Conservation (phyloP, 2,113 vertebrate species). For the Bombycilla garrulus region DNA sequence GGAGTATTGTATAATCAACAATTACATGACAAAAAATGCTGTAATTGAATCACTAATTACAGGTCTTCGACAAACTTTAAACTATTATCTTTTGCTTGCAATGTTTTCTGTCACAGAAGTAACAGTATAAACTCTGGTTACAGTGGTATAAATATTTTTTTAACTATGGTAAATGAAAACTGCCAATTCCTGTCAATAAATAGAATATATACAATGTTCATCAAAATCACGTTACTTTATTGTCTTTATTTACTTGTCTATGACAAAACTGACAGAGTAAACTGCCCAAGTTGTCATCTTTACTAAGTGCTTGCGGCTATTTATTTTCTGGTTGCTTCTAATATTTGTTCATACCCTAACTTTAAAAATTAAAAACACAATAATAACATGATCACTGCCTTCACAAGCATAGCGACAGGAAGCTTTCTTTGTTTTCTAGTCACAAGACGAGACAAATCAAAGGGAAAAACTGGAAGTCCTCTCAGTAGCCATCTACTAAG, state of each 20-base stretch:
- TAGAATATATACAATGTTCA: rapidly evolving
- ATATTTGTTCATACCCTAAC: background rate
- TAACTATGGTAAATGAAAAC: background rate
- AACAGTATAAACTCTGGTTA: background rate
- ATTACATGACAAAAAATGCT: background rate
- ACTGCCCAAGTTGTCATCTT: rapidly evolving
- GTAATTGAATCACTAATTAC: background rate
- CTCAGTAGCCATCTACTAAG: background rate
- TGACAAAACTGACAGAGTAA: background rate
- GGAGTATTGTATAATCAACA: background rate
- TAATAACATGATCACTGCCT: background rate
- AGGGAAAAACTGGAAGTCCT: background rate
- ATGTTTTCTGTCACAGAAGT: background rate
- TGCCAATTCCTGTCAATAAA: background rate
- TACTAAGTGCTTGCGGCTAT: background rate
- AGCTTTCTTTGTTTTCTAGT: background rate
- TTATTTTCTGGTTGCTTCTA: background rate
- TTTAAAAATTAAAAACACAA: background rate
- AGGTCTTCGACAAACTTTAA: background rate
- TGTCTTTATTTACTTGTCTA: background rate
- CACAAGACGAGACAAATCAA: background rate
- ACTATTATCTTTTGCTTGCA: background rate
- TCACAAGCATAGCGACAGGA: background rate
- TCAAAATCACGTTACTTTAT: background rate
- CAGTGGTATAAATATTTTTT: background rate